Percentiles rank a stretch among this genome's conserved stretches.
Conservation (phyloP, 2,113 vertebrate genomes). For the Equus przewalskii region DNA sequence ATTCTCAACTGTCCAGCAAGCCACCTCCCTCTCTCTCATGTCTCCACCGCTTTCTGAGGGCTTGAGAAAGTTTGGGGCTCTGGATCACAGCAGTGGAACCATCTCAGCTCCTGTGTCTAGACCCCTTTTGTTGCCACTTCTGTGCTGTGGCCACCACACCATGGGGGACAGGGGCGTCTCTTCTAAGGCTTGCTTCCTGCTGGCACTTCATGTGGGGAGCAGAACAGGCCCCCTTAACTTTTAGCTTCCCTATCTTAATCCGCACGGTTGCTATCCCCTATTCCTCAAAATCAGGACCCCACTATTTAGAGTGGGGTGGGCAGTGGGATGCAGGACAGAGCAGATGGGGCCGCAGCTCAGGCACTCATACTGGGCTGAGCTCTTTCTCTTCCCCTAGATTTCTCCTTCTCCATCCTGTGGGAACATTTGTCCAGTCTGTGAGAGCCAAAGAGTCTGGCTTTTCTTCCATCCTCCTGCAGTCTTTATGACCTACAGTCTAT, state of each 20-base stretch:
- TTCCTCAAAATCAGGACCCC: background rate
- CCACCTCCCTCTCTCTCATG: background rate
- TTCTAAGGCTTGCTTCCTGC: too few species aligned
- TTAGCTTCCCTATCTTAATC: too few species aligned
- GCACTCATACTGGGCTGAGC: fast-evolving
- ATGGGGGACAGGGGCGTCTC: fast-evolving
- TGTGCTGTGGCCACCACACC: too few species aligned
- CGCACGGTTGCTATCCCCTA: fast-evolving
- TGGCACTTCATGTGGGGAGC: background rate
- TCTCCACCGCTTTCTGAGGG: background rate
- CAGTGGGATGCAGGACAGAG: background rate
- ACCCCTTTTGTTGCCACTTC: fast-evolving
- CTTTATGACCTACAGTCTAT: fast-evolving
- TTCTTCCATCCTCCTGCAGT: fast-evolving
- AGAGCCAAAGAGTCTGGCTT: fast-evolving
- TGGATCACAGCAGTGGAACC: background rate
- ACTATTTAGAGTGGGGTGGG: fast-evolving
- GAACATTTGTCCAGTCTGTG: fast-evolving
- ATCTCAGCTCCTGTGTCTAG: background rate
- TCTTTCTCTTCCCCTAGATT: too few species aligned
- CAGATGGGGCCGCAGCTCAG: fast-evolving
- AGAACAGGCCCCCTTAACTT: background rate
- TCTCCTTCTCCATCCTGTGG: background rate
- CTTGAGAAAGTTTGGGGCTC: fast-evolving
- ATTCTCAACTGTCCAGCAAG: fast-evolving